A percentile compares a stretch with the other conserved stretches of the same genome.
phyloP scores from a whole-genome alignment of 2,797 vertebrate species.

The Alcedo quadribrachys region DNA sequence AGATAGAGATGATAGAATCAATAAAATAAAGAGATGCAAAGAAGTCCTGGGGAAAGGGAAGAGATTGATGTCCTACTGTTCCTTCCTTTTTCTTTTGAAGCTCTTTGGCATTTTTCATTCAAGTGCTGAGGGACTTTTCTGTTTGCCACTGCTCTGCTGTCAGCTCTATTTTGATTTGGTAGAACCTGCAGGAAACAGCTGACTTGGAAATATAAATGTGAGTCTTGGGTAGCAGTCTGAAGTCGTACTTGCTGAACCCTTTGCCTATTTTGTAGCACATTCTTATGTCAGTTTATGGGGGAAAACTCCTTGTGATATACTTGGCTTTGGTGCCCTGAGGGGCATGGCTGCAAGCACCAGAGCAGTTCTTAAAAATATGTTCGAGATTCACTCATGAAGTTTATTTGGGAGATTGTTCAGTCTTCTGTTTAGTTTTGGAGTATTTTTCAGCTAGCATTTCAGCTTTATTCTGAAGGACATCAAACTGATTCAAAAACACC shows the following conservation, averaged over 20 bases:
- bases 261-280: background rate
- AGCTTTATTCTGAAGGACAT: background rate
- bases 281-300: background rate
- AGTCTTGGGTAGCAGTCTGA: background rate
- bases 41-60: background rate
- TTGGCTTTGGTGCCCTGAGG: background rate
- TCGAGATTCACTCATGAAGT: background rate
- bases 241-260: background rate
- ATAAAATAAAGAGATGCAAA: constrained; percentile 4
- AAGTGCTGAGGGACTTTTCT: background rate
- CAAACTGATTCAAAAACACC: background rate
- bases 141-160: background rate
- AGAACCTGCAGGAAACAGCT: background rate
- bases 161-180: background rate
- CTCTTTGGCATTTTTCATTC: background rate
- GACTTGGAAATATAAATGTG: background rate
- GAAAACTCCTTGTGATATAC: background rate
- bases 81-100: constrained; percentile 1
- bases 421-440: background rate
- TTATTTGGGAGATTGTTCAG: background rate
- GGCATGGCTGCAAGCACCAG: background rate
- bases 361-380: background rate
- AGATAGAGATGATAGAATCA: background rate
- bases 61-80: background rate
- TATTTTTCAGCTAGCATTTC: background rate